Conservation (phyloP, 2,113 vertebrate species). For the Mastomys natalensis region DNA sequence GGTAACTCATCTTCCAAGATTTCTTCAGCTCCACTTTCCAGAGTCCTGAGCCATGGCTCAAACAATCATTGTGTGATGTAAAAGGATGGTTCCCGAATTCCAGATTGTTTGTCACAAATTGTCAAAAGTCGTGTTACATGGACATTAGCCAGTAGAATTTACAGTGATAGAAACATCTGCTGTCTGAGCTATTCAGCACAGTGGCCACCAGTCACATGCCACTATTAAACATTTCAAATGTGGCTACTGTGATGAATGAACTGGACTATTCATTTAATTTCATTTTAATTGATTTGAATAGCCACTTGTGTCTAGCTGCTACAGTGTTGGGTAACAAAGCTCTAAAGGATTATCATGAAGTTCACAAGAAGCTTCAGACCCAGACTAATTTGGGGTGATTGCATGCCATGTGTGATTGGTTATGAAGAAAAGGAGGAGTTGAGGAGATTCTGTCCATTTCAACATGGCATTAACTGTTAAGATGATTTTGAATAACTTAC, state of each 20-base stretch:
- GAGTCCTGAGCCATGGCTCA: not conserved
- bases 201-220: not conserved
- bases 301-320: not conserved
- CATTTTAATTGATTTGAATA: slow-evolving; percentile 59
- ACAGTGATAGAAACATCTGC: not conserved
- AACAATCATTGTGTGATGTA: not conserved
- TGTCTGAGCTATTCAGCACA: not conserved
- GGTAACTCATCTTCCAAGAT: not conserved
- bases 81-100: not conserved
- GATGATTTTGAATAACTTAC: not conserved
- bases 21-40: not conserved
- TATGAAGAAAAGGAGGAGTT: not conserved
- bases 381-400: not conserved
- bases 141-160: not conserved
- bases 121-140: not conserved
- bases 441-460: not conserved
- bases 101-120: not conserved
- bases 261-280: slow-evolving; percentile 47
- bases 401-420: not conserved
- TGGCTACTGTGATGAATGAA: not conserved
- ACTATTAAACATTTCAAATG: not conserved
- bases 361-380: slow-evolving; percentile 21
- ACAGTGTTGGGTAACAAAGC: too few relatives aligned
- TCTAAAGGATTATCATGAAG: not conserved
- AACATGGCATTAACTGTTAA: not conserved